Evolutionary conservation across 2,797 vertebrate species (phyloP).

Genomic region (Lindbergichthys nudifrons): DNA sequence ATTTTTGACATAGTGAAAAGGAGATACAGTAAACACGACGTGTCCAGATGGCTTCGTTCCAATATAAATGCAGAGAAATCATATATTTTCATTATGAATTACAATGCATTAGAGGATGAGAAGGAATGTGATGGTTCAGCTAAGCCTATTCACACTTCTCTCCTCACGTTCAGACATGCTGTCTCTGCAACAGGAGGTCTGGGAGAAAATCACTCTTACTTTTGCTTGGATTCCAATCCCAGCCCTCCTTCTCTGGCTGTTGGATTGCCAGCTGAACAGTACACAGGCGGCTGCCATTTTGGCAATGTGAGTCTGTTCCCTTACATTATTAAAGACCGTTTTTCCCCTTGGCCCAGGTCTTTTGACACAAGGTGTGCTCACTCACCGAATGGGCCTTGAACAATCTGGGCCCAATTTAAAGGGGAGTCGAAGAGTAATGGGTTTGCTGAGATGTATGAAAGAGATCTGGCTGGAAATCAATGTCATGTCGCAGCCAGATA

Average conservation of each 20-base stretch:
- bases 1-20: background rate
- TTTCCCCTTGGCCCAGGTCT: conserved; percentile 50
- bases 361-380: conserved; percentile 69
- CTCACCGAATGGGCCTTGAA: conserved; percentile 29
- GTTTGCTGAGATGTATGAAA: conserved; percentile 43
- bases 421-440: conserved; percentile 23
- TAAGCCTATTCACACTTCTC: conserved; percentile 56
- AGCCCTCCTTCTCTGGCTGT: conserved; percentile 58
- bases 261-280: conserved; percentile 60
- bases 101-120: conserved; percentile 37
- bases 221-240: conserved; percentile 57
- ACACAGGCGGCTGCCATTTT: conserved; percentile 71
- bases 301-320: conserved; percentile 65
- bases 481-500: conserved; percentile 66
- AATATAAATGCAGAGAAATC: background rate
- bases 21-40: background rate
- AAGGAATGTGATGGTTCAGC: conserved; percentile 42
- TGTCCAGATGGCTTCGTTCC: conserved; percentile 5
- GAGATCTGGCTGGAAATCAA: conserved; percentile 46
- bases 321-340: conserved; percentile 68
- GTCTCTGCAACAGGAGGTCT: conserved; percentile 62
- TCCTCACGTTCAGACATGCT: conserved; percentile 58
- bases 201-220: conserved; percentile 61
- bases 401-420: conserved; percentile 58
- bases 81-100: background rate